Evolutionary conservation across 2,888 invertebrate genomes (phyloP), one percentile per base, ranked within the genome.

Genomic region (Drosophila antonietae): DNA sequence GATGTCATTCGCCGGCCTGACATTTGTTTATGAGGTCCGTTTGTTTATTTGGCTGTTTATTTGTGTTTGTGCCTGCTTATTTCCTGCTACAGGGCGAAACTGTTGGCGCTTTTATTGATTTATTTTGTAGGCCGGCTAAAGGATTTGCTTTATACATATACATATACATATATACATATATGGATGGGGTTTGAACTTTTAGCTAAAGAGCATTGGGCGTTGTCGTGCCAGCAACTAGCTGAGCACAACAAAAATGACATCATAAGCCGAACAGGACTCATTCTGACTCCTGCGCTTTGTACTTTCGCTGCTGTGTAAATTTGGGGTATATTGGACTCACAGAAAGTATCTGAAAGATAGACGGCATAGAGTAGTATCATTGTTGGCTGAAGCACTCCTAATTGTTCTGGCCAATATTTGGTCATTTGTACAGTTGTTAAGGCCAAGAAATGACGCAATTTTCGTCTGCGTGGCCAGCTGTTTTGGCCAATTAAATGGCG

Each of bases 381-480:
- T 44, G 7, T 44, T 20, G 20, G 5, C 43, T 10, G 28, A 14
- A 18, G 14, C 55, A 28, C 18, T 28, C 41, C 41, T 9, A 57
- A 44, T 35, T 23, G 44, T 14, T 46, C 23, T 35, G 12, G 57
- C 44, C 12, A 57, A 51, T 51, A 51, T 18, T 33, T 51, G 33
- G 51, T 18, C 33, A 18, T 51, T 65, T 56, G 37, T 41, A 41
- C 28, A 46, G 51, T 59, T 39, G 20, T 47, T 44, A 18, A 55
- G 41, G n/a, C 43, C 66, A 61, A 46, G 53, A 70, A 73, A 77
- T 80, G 80, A 80, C 80, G 80, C 75, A 80, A 75, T 74, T 57
- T 31, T 47, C 53, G 56, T 12, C 68, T n/a, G 66, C 61, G 37
- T 59, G 64, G 67, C 64, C 61, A 73, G 75, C 78, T 78, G 78